Base-by-base conservation (phyloP, 2,888 invertebrate genomes). In the Scrobipalpa costella region DNA sequence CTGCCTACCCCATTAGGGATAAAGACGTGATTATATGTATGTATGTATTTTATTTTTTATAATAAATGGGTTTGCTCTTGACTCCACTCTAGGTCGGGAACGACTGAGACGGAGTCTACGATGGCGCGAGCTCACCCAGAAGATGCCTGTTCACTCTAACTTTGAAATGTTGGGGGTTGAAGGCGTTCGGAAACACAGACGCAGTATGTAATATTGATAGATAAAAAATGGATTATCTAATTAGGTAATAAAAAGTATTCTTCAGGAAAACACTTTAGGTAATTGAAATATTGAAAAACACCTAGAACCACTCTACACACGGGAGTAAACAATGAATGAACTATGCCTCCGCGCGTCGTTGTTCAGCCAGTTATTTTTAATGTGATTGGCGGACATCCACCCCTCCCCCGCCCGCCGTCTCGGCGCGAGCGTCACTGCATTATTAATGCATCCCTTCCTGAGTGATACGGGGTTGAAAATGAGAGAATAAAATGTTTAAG, bases 401-500 rank as follows among this genome's bases (percentile, higher is more conserved):
- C 61, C 68, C 61, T 71, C 72, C 73, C 52, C 13, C 13, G 71
- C 72, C 74, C 79, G n/a, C 76, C 75, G 77, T 81, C 86, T 80
- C 80, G 77, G 74, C 79, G 70, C 71, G 72, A 76, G 78, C 81
- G 79, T 78, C 84, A 79, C 80, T 88, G 86, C 85, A 90, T 89
- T 88, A 90, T 86, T 88, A 85, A 90, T 88, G 84, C 85, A 83
- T 81, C 81, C 78, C 77, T 76, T 71, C 70, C 65, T 13, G 71
- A 58, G 69, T 81, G 78, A 77, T 67, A 83, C 69, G 63, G 80
- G 0, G 11, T 8, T 6, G 2, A 38, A 66, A 67, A 61, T 60
- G 64, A 50, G 44, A 55, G n/a, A 55, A 33, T 15, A 55, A 55
- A 27, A 38, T 9, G 1, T 38, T 7, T 7, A 38, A 38, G 7